Percentiles rank a stretch among this genome's conserved stretches.
Evolutionary conservation across 2,888 invertebrate genomes (phyloP).

Genomic region (Scaptodrosophila latifasciaeformis): DNA sequence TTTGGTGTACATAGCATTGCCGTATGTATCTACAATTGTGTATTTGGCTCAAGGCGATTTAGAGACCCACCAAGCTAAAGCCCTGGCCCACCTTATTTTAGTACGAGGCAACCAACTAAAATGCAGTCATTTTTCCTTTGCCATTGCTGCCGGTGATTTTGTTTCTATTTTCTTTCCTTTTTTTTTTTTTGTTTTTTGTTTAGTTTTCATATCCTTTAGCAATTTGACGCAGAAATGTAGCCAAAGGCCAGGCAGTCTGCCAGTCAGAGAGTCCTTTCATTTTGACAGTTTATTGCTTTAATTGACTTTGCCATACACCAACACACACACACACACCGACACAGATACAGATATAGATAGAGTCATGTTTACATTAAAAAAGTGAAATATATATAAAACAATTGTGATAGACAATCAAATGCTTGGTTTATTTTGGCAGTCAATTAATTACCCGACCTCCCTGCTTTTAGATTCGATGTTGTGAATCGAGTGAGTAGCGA

Average conservation of each 20-base stretch:
- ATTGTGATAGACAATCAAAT: too few relatives aligned
- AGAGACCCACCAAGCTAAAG: too few relatives aligned
- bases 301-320: constrained; percentile 33
- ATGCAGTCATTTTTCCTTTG: constrained; percentile 57
- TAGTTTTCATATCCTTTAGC: constrained; percentile 38
- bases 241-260: constrained; percentile 13
- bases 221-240: constrained; percentile 47
- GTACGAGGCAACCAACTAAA: constrained; percentile 49
- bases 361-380: too few relatives aligned
- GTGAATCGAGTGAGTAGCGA: neutral
- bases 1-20: constrained; percentile 2
- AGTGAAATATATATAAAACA: too few relatives aligned
- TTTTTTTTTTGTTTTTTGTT: too few relatives aligned
- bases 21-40: constrained; percentile 33
- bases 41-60: constrained; percentile 39
- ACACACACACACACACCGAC: constrained; percentile 8
- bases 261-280: constrained; percentile 22
- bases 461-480: too few relatives aligned
- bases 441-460: constrained; percentile 42
- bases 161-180: too few relatives aligned
- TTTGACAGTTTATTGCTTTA: constrained; percentile 20
- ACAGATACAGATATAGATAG: too few relatives aligned
- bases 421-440: constrained; percentile 18
- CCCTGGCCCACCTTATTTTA: neutral
- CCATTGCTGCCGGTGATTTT: constrained; percentile 40